Conservation (phyloP, 2,888 invertebrate species). For the Heliothis peltigera region DNA sequence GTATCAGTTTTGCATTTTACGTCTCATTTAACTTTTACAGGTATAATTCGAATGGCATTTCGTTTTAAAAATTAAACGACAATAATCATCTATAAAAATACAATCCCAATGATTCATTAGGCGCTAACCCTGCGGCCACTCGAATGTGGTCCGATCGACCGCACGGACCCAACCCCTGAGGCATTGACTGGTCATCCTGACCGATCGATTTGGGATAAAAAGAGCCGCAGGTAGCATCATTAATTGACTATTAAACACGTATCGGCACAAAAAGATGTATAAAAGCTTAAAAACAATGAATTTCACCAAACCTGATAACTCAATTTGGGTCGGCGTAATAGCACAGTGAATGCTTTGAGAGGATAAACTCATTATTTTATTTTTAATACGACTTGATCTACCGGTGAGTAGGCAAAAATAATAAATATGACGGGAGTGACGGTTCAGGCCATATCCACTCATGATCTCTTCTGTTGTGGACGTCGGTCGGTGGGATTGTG, state of each 20-base stretch:
- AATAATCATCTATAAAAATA: slow-evolving; percentile 62
- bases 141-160: slow-evolving; percentile 60
- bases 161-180: slow-evolving; percentile 62
- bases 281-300: slow-evolving; percentile 87
- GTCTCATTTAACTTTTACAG: slow-evolving; percentile 31
- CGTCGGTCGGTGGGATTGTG: no score
- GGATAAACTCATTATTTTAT: slow-evolving; percentile 12
- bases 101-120: slow-evolving; percentile 65
- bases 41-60: slow-evolving; percentile 40
- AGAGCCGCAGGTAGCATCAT: slow-evolving; percentile 86
- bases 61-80: slow-evolving; percentile 49
- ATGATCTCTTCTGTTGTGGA: no score
- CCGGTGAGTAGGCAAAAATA: not conserved
- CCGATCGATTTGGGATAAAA: slow-evolving; percentile 77
- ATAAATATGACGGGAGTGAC: no score
- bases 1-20: not conserved
- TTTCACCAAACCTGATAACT: slow-evolving; percentile 89
- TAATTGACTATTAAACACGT: slow-evolving; percentile 89
- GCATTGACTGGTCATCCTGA: slow-evolving; percentile 74
- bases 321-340: slow-evolving; percentile 79
- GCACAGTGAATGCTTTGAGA: slow-evolving; percentile 68
- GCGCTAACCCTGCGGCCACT: slow-evolving; percentile 63
- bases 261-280: slow-evolving; percentile 85
- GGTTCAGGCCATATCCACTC: no score
- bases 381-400: not conserved